A percentile compares a stretch with the other conserved stretches of the same genome.
These are phyloP conservation scores for Emydoidea blandingii DNA, from an alignment of 2,797 vertebrate genomes.

Conservation along the genomic window DNA sequence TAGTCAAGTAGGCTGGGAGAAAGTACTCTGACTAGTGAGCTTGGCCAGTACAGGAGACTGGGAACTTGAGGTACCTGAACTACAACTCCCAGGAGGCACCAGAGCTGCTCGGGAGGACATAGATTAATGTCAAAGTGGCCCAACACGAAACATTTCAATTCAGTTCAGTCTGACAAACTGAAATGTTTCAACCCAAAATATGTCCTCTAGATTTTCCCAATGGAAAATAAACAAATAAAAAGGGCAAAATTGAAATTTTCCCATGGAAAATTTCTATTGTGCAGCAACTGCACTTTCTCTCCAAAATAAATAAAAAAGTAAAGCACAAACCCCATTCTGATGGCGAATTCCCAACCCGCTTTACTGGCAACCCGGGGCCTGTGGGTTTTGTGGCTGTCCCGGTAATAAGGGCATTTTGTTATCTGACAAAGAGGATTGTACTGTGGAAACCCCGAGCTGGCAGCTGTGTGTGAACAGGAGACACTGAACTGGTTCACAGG, in stretches of 20 bases:
- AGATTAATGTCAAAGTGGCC: not conserved
- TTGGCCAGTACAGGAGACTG: not conserved
- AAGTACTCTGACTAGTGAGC: not conserved
- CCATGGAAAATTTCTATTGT: not conserved
- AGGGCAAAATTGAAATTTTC: not conserved
- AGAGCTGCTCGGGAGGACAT: not conserved
- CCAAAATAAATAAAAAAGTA: not conserved
- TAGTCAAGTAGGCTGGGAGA: not conserved
- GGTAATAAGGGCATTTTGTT: not conserved
- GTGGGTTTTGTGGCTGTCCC: not conserved
- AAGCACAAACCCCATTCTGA: accelerated
- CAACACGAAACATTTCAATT: not conserved
- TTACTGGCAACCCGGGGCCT: not conserved
- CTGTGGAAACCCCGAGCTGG: constrained; percentile 49
- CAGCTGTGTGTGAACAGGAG: constrained; percentile 70
- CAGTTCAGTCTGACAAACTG: not conserved
- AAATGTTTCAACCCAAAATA: not conserved
- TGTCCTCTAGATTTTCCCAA: not conserved
- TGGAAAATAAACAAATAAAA: not conserved
- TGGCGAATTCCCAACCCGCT: not conserved
- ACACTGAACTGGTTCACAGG: constrained; percentile 62
- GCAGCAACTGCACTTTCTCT: not conserved
- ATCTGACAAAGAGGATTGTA: constrained; percentile 41
- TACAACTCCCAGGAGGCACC: not conserved
- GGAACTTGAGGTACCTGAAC: not conserved